Conservation (phyloP, 2,888 invertebrate genomes). For the Automeris io region DNA sequence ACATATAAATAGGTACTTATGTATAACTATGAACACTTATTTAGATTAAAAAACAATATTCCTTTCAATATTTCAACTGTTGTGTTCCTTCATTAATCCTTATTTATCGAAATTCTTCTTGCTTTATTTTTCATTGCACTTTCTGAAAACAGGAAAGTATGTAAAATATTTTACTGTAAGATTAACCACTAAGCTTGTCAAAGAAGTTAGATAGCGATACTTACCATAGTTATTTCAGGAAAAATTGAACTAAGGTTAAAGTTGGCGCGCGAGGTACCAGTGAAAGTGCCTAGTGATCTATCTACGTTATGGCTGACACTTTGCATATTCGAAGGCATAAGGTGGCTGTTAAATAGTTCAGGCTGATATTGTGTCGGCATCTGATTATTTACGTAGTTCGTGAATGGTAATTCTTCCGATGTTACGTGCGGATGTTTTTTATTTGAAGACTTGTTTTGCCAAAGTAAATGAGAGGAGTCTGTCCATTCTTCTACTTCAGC, state of each 20-base stretch:
- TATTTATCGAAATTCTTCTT: too few species aligned
- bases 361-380: constrained; percentile 62
- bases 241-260: constrained; percentile 90
- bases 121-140: constrained; percentile 64
- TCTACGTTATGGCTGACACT: constrained; percentile 51
- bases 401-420: constrained; percentile 56
- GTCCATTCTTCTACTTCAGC: constrained; percentile 63
- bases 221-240: constrained; percentile 86
- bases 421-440: constrained; percentile 56
- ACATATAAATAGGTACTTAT: too few species aligned
- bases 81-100: constrained; percentile 2
- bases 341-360: constrained; percentile 62
- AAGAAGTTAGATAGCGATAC: constrained; percentile 15
- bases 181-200: not conserved
- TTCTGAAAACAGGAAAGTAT: constrained; percentile 47
- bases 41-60: too few species aligned
- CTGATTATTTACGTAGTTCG: constrained; percentile 63
- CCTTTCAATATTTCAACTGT: not conserved
- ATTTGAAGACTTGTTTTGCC: constrained; percentile 56
- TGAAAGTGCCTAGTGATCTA: constrained; percentile 50
- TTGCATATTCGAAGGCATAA: constrained; percentile 60
- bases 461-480: constrained; percentile 49
- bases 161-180: not conserved
- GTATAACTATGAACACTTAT: too few species aligned
- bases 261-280: constrained; percentile 78